Base-by-base conservation (phyloP, 2,797 vertebrate species). In the Gallirallus australis region DNA sequence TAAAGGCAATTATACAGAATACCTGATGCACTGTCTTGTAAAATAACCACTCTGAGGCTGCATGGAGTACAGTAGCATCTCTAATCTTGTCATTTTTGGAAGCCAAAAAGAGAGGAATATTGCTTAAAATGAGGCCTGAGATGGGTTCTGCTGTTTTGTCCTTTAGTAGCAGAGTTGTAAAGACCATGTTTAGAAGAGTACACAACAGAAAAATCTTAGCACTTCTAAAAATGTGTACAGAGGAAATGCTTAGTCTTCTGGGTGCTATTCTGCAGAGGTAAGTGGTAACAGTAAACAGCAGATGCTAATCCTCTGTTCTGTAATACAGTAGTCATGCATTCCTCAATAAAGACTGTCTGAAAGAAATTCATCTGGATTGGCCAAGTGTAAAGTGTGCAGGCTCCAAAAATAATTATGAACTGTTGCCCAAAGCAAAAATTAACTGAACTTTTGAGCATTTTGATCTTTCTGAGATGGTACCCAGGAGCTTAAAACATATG, bases 381-480 rank as follows among this genome's bases (percentile, higher is more conserved):
- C 20, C 47, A 70, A 91, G 11, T 56, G 21, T 60, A 77, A 84
- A 73, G 5, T 33, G 11, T 63, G 5, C 17, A 82, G 47, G 28
- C 6, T 90, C 64, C 47, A 94, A 73, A 92, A 89, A 84, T 79
- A 82, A 84, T 78, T 53, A 81, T n/a, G 65, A 87, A 35, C 17
- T 68, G 15, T 65, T 94, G 35, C 39, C 66, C 42, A 81, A 82
- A 80, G 48, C 52, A 95, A 89, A 89, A 95, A 77, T 84, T 79
- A 82, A 35, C 42, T 24, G 21, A 85, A 69, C 21, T 90, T 93
- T 69, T 89, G 42, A 77, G 23, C 42, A 72, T 37, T 37, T 37
- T 37, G 37, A 42, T 60, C n/a, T 86, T 90, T 59, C 39, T 91
- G 60, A 82, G 40, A 39, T 90, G 7, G 5, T 28, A 66, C 21